These are phyloP conservation scores for Phainopepla nitens DNA, from an alignment of 2,113 vertebrate species.

Conservation along the genomic window DNA sequence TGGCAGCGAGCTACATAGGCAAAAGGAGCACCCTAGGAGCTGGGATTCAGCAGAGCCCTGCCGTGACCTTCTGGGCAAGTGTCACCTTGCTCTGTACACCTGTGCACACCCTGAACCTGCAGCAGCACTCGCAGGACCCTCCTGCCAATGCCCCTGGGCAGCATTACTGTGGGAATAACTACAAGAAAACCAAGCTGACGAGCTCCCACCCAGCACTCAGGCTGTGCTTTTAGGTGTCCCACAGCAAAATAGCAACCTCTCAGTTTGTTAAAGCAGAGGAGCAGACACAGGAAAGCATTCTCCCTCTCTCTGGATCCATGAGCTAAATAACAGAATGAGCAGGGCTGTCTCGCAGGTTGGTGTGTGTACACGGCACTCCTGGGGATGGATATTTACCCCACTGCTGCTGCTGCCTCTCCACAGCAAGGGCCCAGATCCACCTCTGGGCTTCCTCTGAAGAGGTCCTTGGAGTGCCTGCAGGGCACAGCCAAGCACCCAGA, in stretches of 20 bases:
- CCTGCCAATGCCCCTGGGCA: background rate
- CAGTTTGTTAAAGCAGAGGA: background rate
- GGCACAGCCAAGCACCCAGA: rapidly evolving
- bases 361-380: rapidly evolving
- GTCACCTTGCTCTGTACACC: background rate
- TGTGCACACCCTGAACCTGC: rapidly evolving
- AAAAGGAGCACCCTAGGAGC: background rate
- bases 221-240: background rate
- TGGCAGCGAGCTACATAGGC: background rate
- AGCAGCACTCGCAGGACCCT: background rate
- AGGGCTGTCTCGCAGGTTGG: background rate
- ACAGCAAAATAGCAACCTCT: rapidly evolving
- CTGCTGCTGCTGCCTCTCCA: background rate
- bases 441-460: background rate
- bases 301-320: background rate
- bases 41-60: background rate
- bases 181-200: background rate
- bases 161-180: rapidly evolving
- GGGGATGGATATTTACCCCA: background rate
- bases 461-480: background rate
- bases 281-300: background rate
- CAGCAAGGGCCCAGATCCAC: background rate
- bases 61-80: background rate
- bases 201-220: background rate
- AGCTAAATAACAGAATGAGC: background rate